A percentile compares a stretch with the other conserved stretches of the same genome.
These are phyloP conservation scores for Griposia aprilina DNA, from an alignment of 2,888 invertebrate species.

Conservation along the genomic window DNA sequence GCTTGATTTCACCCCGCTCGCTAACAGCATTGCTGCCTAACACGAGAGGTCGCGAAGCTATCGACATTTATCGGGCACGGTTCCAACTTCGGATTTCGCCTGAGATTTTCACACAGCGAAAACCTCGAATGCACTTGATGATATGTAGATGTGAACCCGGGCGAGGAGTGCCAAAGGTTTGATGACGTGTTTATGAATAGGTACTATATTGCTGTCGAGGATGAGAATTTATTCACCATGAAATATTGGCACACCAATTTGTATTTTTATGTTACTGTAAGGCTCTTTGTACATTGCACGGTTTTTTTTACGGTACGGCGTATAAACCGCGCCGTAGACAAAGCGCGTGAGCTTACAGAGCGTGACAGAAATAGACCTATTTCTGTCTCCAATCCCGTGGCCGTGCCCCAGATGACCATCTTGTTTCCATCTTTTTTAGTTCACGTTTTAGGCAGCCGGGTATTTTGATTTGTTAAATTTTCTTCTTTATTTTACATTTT, in stretches of 20 bases:
- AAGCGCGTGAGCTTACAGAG: too few species aligned
- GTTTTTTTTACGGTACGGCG: too few species aligned
- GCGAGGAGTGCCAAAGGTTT: neutral
- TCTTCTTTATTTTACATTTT: too few species aligned
- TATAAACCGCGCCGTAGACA: too few species aligned
- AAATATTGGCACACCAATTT: neutral
- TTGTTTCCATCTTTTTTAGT: too few species aligned
- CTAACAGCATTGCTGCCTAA: slow-evolving; percentile 34
- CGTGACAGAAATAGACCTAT: too few species aligned
- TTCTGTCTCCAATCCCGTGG: too few species aligned
- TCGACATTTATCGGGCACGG: slow-evolving; percentile 58
- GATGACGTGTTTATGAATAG: neutral
- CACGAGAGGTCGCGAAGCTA: slow-evolving; percentile 42
- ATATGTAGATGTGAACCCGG: slow-evolving; percentile 37
- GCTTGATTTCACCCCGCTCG: slow-evolving; percentile 5
- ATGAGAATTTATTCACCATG: neutral
- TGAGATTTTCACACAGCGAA: slow-evolving; percentile 39
- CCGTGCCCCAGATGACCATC: too few species aligned
- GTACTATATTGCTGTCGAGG: neutral
- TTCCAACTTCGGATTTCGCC: slow-evolving; percentile 44
- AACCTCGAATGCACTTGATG: slow-evolving; percentile 45
- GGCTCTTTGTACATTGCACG: too few species aligned
- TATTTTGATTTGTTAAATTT: too few species aligned
- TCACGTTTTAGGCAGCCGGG: too few species aligned
- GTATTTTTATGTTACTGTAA: neutral